Evolutionary conservation across 1,140 invertebrate genomes (phyloP).

Genomic region (Lepidurus couesii): DNA sequence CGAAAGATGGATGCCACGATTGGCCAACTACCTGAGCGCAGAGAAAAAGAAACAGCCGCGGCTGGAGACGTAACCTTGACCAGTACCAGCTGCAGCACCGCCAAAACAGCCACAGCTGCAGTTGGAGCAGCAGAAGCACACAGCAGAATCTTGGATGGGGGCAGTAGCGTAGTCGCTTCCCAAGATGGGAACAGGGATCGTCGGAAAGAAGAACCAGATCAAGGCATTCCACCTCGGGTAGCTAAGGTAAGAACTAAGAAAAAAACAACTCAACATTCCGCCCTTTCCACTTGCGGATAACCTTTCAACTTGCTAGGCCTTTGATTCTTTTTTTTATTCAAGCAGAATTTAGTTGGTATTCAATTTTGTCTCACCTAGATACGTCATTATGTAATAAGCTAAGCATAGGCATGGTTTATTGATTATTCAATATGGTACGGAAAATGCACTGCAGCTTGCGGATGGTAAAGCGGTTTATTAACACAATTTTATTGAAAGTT

Average conservation of each 20-base stretch:
- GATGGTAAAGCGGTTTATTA: too few species aligned
- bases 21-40: not conserved
- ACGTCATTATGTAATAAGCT: too few species aligned
- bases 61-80: not conserved
- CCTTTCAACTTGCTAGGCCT: too few species aligned
- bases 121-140: not conserved
- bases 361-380: too few species aligned
- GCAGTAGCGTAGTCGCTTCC: not conserved
- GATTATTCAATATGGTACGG: too few species aligned
- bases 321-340: too few species aligned
- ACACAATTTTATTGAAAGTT: not conserved
- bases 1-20: not conserved
- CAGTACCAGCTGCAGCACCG: not conserved
- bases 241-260: not conserved
- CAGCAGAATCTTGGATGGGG: not conserved
- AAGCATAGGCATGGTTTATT: too few species aligned
- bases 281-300: too few species aligned
- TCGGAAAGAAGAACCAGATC: conserved; percentile 14
- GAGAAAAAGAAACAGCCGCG: not conserved
- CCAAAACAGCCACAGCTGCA: not conserved
- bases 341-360: too few species aligned
- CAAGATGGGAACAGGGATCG: not conserved
- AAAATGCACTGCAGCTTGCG: not conserved
- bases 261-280: not conserved
- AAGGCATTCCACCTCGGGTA: conserved; percentile 13